Evolutionary conservation across 2,113 vertebrate species (phyloP).

Genomic region (Phylloscopus whistleri): DNA sequence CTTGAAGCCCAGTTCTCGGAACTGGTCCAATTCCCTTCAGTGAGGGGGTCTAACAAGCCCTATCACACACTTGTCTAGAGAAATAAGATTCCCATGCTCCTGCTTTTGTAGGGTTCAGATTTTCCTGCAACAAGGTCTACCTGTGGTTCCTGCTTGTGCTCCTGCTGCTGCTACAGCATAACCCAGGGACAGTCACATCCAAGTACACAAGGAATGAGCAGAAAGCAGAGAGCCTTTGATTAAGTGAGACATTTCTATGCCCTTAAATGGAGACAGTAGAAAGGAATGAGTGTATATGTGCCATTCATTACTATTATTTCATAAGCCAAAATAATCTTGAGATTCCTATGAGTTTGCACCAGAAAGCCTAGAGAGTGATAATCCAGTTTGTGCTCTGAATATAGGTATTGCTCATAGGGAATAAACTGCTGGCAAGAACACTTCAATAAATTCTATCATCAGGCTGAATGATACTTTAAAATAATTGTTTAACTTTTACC

Average conservation of each 20-base stretch:
- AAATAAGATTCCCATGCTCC: not conserved
- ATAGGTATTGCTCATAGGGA: not conserved
- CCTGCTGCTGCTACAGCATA: not conserved
- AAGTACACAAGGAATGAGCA: not conserved
- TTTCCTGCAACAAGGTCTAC: not conserved
- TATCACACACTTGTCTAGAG: not conserved
- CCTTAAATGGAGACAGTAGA: not conserved
- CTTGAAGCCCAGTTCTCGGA: not conserved
- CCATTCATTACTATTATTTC: not conserved
- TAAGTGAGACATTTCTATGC: not conserved
- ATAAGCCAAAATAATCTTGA: not conserved
- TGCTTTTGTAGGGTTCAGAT: not conserved
- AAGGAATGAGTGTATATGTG: not conserved
- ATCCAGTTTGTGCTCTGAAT: not conserved
- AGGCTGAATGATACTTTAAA: not conserved
- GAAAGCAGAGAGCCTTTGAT: not conserved
- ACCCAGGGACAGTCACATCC: not conserved
- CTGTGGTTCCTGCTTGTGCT: not conserved
- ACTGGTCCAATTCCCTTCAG: not conserved
- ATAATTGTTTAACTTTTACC: not conserved
- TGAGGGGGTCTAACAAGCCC: not conserved
- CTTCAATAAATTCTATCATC: not conserved
- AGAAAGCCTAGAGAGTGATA: not conserved
- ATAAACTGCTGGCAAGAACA: not conserved
- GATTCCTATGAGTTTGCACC: not conserved